These are phyloP conservation scores for Microcebus ravelobensis DNA, from an alignment of 2,113 vertebrate genomes.

Conservation along the genomic window DNA sequence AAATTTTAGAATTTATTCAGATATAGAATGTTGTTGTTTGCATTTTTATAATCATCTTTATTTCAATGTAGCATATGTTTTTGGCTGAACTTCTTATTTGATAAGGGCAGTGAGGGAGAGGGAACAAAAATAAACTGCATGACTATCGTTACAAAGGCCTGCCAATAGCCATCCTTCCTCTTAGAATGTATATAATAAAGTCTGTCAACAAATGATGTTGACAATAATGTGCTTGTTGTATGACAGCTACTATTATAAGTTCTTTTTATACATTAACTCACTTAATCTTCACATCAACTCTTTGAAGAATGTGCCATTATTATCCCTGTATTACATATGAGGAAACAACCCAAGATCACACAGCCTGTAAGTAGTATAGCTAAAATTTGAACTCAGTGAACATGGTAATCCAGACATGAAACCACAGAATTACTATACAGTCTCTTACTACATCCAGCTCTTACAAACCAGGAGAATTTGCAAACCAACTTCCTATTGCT, in stretches of 20 bases:
- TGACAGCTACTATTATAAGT: neutral
- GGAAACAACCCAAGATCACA: neutral
- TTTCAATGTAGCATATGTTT: neutral
- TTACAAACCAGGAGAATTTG: slow-evolving; percentile 19
- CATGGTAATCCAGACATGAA: neutral
- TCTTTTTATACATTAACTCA: neutral
- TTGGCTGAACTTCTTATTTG: slow-evolving; percentile 18
- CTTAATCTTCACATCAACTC: neutral
- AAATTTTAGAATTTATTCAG: slow-evolving; percentile 38
- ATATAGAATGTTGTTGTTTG: neutral
- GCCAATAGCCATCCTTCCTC: neutral
- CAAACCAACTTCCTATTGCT: neutral
- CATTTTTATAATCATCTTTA: slow-evolving; percentile 38
- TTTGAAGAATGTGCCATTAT: neutral
- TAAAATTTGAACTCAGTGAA: slow-evolving; percentile 15
- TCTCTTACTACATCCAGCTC: neutral
- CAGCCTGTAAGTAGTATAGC: neutral
- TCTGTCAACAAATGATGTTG: neutral
- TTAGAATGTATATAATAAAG: neutral
- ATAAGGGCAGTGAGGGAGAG: neutral
- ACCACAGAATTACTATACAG: neutral
- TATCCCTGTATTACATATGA: neutral
- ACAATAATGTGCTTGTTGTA: neutral
- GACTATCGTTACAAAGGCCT: neutral
- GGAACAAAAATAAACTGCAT: slow-evolving; percentile 1